These are phyloP conservation scores for Thymelicus sylvestris DNA, from an alignment of 2,888 invertebrate genomes.

Conservation along the genomic window DNA sequence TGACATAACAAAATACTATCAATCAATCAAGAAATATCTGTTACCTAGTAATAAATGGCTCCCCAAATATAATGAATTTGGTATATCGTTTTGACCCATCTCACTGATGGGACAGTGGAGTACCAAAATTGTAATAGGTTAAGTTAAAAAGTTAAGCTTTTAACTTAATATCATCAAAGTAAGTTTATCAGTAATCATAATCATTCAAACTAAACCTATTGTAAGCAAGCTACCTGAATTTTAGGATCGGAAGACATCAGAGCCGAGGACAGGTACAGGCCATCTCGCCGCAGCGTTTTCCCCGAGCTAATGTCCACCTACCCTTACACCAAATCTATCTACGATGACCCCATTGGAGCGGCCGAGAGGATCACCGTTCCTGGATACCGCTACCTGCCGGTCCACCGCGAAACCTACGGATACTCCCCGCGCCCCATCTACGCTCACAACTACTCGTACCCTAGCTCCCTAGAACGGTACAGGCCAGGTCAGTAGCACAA, in stretches of 20 bases:
- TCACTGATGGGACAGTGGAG: not conserved
- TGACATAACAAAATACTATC: too few species aligned
- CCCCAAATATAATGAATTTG: too few species aligned
- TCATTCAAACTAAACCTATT: not conserved
- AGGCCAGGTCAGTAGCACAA: constrained; percentile 91
- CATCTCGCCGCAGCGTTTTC: constrained; percentile 89
- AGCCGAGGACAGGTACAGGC: constrained; percentile 92
- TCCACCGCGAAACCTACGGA: constrained; percentile 95
- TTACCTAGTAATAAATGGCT: too few species aligned
- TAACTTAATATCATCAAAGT: too few species aligned
- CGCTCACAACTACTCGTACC: constrained; percentile 89
- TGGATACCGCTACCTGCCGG: constrained; percentile 95
- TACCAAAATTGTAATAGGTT: not conserved
- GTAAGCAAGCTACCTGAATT: not conserved
- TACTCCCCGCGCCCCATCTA: constrained; percentile 95
- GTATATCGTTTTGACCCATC: not conserved
- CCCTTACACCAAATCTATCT: constrained; percentile 94
- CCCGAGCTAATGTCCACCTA: constrained; percentile 90
- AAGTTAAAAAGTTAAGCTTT: too few species aligned
- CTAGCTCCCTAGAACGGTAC: constrained; percentile 89
- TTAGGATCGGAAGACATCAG: constrained; percentile 95
- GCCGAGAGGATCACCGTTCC: constrained; percentile 93
- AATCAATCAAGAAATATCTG: too few species aligned
- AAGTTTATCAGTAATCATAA: too few species aligned
- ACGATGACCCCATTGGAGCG: constrained; percentile 92